These are phyloP conservation scores for Brienomyrus longianalis DNA, from an alignment of 2,113 vertebrate species.

Conservation along the genomic window DNA sequence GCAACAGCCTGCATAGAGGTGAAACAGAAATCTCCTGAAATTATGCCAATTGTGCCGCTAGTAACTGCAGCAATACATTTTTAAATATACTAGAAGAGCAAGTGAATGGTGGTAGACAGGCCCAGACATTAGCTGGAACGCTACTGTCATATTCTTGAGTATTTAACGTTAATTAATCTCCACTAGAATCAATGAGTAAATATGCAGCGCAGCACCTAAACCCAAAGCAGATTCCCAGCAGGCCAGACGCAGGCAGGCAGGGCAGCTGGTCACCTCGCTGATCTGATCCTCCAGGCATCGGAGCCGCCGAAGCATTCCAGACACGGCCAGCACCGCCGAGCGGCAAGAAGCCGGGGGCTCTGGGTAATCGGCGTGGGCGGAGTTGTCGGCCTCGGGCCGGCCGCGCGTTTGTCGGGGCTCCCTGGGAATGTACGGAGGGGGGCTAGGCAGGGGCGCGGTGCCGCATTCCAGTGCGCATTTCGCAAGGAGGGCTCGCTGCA, in stretches of 20 bases:
- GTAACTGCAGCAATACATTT: not conserved
- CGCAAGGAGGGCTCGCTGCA: conserved; percentile 67
- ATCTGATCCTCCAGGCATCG: conserved; percentile 68
- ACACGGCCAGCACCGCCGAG: conserved; percentile 58
- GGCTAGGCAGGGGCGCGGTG: conserved; percentile 48
- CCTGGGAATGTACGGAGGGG: conserved; percentile 53
- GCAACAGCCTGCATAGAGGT: not conserved
- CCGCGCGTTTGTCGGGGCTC: conserved; percentile 40
- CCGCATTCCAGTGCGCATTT: conserved; percentile 62
- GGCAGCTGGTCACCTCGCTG: conserved; percentile 76
- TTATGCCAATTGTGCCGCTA: not conserved
- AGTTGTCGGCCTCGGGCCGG: conserved; percentile 18
- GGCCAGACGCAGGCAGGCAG: not conserved
- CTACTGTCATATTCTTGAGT: not conserved
- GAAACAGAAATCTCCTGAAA: not conserved
- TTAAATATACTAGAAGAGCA: not conserved
- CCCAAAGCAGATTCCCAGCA: not conserved
- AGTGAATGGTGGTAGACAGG: not conserved
- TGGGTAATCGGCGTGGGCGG: conserved; percentile 41
- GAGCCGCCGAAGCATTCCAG: conserved; percentile 63
- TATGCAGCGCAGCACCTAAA: not conserved
- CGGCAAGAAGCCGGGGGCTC: conserved; percentile 53
- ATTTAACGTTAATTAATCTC: not conserved
- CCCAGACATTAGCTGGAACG: not conserved
- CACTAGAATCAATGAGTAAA: not conserved